Conservation (phyloP, 64 coral and sea anemone genomes). For the Pocillopora verrucosa region DNA sequence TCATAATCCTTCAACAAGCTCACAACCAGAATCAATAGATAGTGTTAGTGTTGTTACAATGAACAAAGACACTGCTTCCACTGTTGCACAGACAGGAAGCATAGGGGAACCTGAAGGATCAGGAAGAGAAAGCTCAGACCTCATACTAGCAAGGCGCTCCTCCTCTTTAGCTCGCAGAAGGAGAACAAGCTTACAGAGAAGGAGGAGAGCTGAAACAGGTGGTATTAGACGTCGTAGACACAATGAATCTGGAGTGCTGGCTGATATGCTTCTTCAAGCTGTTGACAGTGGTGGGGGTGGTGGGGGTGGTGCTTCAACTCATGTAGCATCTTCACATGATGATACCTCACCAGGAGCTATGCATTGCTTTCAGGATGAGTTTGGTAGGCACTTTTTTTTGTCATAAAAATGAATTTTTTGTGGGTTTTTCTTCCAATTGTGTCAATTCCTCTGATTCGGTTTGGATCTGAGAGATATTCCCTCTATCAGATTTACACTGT, state of each 20-base stretch:
- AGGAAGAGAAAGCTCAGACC: conserved; percentile 67
- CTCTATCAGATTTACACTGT: no score
- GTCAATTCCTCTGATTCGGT: not conserved
- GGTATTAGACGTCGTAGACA: conserved; percentile 55
- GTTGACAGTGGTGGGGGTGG: conserved; percentile 44
- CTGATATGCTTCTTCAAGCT: conserved; percentile 51
- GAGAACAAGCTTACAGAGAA: conserved; percentile 64
- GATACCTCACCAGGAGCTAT: conserved; percentile 92
- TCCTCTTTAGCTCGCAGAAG: conserved; percentile 85
- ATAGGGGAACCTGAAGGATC: conserved; percentile 78
- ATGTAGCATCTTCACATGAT: conserved; percentile 87
- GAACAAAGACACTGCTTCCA: conserved; percentile 95
- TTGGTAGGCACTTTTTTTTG: conserved; percentile 53
- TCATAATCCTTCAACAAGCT: conserved; percentile 74
- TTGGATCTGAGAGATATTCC: no score
- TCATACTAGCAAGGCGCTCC: conserved; percentile 66
- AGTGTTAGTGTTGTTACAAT: conserved; percentile 80
- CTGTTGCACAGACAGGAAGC: conserved; percentile 82
- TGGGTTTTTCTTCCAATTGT: no score
- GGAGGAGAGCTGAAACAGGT: conserved; percentile 42
- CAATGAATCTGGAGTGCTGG: conserved; percentile 40
- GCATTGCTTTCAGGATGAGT: conserved; percentile 85
- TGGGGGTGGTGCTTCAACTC: conserved; percentile 52
- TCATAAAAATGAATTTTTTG: no score
- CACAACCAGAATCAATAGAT: conserved; percentile 91